Conservation (phyloP, 2,888 invertebrate genomes). For the Conus canariensis region DNA sequence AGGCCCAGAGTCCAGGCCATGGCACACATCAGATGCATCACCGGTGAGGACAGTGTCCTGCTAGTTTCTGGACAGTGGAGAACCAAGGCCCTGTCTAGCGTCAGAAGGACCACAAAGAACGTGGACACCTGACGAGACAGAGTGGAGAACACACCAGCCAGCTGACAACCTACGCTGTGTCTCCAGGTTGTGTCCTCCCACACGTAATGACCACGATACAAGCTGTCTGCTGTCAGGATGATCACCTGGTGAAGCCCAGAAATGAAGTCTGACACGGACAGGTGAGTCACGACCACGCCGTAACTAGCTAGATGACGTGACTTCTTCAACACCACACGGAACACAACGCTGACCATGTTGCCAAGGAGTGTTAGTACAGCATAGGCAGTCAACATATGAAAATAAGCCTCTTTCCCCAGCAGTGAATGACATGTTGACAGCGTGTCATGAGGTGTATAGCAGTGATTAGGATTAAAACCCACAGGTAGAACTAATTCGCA, state of each 20-base stretch:
- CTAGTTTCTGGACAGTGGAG: not conserved
- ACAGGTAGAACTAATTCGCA: not conserved
- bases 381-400: not conserved
- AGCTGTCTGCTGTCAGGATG: not conserved
- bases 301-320: not conserved
- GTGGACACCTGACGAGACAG: not conserved
- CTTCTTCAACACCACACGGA: not conserved
- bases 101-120: not conserved
- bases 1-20: not conserved
- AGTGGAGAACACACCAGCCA: not conserved
- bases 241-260: not conserved
- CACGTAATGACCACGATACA: not conserved
- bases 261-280: not conserved
- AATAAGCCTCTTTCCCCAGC: not conserved
- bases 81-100: not conserved
- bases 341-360: not conserved
- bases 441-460: not conserved
- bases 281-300: not conserved
- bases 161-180: not conserved
- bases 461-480: not conserved
- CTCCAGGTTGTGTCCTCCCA: slow-evolving; percentile 18
- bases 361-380: not conserved
- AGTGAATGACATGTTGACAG: not conserved
- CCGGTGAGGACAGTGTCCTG: not conserved
- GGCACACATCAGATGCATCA: not conserved